These are phyloP conservation scores for Eupithecia abbreviata DNA, from an alignment of 2,888 invertebrate genomes.

Conservation along the genomic window DNA sequence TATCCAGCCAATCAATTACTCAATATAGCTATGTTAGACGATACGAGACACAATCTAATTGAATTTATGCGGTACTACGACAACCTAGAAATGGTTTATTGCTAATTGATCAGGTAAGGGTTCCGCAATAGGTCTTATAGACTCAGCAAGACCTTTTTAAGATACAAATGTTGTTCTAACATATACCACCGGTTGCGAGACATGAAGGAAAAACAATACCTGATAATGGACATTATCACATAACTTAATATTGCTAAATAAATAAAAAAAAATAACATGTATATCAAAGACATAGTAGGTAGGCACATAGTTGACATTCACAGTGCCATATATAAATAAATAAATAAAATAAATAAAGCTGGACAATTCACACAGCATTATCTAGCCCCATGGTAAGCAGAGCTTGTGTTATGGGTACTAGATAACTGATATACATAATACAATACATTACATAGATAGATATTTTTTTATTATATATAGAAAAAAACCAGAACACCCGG, in stretches of 20 bases:
- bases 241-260: not conserved
- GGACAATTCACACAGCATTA: too few species aligned
- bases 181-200: not conserved
- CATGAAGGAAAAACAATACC: not conserved
- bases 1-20: slow-evolving; percentile 67
- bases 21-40: slow-evolving; percentile 67
- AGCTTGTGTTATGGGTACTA: too few species aligned
- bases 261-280: too few species aligned
- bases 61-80: slow-evolving; percentile 75
- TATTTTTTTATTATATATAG: too few species aligned
- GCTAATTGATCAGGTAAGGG: slow-evolving; percentile 74
- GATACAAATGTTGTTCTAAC: not conserved
- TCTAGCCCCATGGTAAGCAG: too few species aligned
- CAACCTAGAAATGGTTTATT: slow-evolving; percentile 69
- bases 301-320: too few species aligned
- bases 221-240: not conserved
- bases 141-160: not conserved
- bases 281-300: too few species aligned
- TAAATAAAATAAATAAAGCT: too few species aligned
- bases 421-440: too few species aligned
- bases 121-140: slow-evolving; percentile 45
- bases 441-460: too few species aligned
- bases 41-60: slow-evolving; percentile 66
- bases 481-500: too few species aligned
- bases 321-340: too few species aligned